These are phyloP conservation scores for Carollia perspicillata DNA, from an alignment of 2,113 vertebrate genomes.

Conservation along the genomic window DNA sequence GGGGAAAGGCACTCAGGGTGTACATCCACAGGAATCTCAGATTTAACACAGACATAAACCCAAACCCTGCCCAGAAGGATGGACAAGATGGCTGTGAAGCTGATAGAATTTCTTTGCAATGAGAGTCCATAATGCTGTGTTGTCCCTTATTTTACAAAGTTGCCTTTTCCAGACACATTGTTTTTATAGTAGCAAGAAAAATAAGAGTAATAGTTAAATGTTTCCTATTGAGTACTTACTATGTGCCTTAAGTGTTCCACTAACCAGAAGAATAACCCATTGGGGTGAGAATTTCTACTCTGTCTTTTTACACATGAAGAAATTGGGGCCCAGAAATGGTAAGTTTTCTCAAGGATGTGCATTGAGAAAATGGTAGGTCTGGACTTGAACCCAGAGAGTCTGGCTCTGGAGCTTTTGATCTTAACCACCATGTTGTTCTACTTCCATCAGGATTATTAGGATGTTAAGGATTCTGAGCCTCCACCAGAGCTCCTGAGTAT, in stretches of 20 bases:
- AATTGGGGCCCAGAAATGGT: neutral
- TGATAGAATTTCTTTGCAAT: neutral
- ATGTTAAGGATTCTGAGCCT: neutral
- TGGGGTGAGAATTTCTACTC: neutral
- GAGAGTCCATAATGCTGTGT: neutral
- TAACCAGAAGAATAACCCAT: neutral
- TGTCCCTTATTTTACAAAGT: neutral
- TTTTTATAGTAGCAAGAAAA: neutral
- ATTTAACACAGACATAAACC: conserved; percentile 47
- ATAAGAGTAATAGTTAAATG: neutral
- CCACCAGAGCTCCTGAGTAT: neutral
- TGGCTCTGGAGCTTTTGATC: neutral
- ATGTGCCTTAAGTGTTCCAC: neutral
- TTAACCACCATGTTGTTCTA: neutral
- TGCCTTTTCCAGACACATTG: neutral
- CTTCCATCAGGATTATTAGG: neutral
- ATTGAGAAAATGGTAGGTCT: neutral
- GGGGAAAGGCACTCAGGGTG: neutral
- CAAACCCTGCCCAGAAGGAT: conserved; percentile 15
- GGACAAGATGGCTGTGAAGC: neutral
- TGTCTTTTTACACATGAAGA: neutral
- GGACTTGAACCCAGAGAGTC: neutral
- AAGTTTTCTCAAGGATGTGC: neutral
- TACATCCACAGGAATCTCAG: conserved; percentile 35
- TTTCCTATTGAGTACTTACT: neutral